Evolutionary conservation across 2,888 invertebrate genomes (phyloP).

Genomic region (Notodonta dromedarius): DNA sequence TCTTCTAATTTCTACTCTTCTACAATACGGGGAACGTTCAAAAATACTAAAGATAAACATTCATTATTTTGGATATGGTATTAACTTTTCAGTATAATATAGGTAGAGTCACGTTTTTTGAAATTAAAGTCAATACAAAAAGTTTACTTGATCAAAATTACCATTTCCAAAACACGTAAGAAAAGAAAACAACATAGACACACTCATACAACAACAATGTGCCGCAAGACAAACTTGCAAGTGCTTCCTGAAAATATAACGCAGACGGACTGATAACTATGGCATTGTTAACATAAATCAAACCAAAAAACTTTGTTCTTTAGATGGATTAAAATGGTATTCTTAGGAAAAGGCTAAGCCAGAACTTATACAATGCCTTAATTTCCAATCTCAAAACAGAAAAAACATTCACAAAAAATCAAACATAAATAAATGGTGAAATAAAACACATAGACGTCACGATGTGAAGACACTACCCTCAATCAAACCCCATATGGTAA

Average conservation of each 20-base stretch:
- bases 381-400: conserved; percentile 19
- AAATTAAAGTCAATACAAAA: background rate
- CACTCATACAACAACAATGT: conserved; percentile 54
- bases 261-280: conserved; percentile 18
- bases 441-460: conserved; percentile 78
- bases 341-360: too few relatives aligned
- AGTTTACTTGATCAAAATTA: conserved; percentile 1
- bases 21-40: conserved; percentile 41
- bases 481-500: conserved; percentile 94
- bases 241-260: conserved; percentile 44
- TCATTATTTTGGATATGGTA: conserved; percentile 22
- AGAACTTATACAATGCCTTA: conserved; percentile 3
- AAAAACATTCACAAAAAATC: conserved; percentile 44
- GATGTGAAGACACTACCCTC: conserved; percentile 77
- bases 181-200: conserved; percentile 46
- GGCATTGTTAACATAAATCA: background rate
- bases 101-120: too few relatives aligned
- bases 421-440: conserved; percentile 51
- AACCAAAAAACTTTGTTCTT: too few relatives aligned
- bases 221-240: conserved; percentile 65
- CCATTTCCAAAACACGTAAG: conserved; percentile 39
- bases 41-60: conserved; percentile 23
- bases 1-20: conserved; percentile 65
- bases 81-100: too few relatives aligned
- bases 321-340: too few relatives aligned